Evolutionary conservation across 2,113 vertebrate genomes (phyloP).

Genomic region (Acrocephalus arundinaceus): DNA sequence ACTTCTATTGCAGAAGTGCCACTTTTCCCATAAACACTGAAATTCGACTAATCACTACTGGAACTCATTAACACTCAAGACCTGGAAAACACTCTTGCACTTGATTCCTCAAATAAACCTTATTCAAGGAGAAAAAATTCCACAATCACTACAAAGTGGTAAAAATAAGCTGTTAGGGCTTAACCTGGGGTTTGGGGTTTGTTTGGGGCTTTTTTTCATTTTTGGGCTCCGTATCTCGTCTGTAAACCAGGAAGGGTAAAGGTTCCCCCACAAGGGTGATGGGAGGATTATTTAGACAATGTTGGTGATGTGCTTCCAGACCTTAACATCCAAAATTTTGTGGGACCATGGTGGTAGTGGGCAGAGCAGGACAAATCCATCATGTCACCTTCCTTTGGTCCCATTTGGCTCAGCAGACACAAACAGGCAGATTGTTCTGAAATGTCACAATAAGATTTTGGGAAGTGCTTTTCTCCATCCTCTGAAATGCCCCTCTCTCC

Average conservation of each 20-base stretch:
- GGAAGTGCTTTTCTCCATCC: background rate
- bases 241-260: background rate
- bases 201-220: background rate
- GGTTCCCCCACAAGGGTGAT: background rate
- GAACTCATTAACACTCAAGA: background rate
- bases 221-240: background rate
- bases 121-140: conserved; percentile 4
- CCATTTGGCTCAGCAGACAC: background rate
- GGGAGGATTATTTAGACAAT: background rate
- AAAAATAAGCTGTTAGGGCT: background rate
- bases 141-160: background rate
- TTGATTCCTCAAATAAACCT: background rate
- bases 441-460: background rate
- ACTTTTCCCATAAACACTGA: conserved; percentile 40
- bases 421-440: background rate
- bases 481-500: background rate
- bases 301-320: background rate
- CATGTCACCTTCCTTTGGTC: background rate
- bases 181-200: background rate
- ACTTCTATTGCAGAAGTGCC: conserved; percentile 26
- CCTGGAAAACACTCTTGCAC: background rate
- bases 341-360: background rate
- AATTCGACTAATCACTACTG: conserved; percentile 26
- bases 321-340: background rate
- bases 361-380: background rate